Base-by-base conservation (phyloP, 2,888 invertebrate species). In the Mellilla xanthometata region DNA sequence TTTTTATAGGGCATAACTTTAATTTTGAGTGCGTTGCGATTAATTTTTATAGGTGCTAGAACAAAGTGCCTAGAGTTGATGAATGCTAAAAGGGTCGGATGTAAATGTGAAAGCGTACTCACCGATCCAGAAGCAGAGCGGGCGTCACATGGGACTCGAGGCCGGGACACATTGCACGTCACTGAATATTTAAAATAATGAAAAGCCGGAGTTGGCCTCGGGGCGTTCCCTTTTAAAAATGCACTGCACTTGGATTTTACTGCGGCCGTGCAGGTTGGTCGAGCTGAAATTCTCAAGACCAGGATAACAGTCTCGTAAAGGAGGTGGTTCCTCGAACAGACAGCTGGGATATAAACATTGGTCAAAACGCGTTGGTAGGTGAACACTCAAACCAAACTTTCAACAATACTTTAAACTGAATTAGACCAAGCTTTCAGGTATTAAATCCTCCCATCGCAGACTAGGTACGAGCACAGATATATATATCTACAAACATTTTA, bases 181-280 rank as follows among this genome's bases (percentile, higher is more conserved):
- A 85, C 86, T 87, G 80, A 87, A 87, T 86, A 87, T 87, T 87
- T 83, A 76, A 82, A 82, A 83, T 86, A 87, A 87, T 85, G 86
- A 85, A 87, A 84, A 79, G 76, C 74, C 71, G 63, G 70, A 70
- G 72, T 74, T 67, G 64, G 63, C 56, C 63, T 68, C 62, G 79
- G 87, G 87, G 84, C 81, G 84, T 81, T 80, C 72, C 85, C 79
- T 78, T 81, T 88, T 86, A 85, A 88, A 88, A 87, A 88, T 88
- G 86, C 87, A 88, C 87, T 86, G 83, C 87, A 88, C 84, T 81
- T 60, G 68, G 65, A 70, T 79, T 87, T 87, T 81, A 84, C 72
- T 82, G 73, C 85, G 72, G 68, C 76, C 75, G 71, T 79, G 83
- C 86, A 87, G 87, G 87, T 88, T 85, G 87, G 85, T 82, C 74